phyloP scores from a whole-genome alignment of 2,888 invertebrate genomes.

The Poecilus cupreus region DNA sequence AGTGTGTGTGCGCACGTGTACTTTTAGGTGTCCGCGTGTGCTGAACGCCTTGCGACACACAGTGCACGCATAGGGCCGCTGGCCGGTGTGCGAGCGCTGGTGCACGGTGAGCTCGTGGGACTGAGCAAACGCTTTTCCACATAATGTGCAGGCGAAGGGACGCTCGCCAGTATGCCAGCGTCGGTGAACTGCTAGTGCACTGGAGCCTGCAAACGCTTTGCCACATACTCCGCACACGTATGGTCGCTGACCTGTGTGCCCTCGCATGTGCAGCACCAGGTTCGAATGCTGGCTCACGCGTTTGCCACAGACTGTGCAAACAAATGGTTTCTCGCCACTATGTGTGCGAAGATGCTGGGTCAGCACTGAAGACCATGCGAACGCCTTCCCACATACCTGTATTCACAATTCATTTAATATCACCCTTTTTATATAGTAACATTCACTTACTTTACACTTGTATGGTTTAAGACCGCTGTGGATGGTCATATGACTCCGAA shows the following conservation, averaged over 20 bases:
- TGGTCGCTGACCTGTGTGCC: slow-evolving; percentile 51
- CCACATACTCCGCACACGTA: slow-evolving; percentile 47
- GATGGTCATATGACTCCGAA: slow-evolving; percentile 53
- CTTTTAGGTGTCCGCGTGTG: slow-evolving; percentile 49
- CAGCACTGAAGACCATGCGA: slow-evolving; percentile 56
- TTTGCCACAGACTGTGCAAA: slow-evolving; percentile 57
- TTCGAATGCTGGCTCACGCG: slow-evolving; percentile 56
- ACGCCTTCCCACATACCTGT: slow-evolving; percentile 52
- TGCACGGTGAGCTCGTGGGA: slow-evolving; percentile 54
- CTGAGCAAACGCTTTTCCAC: slow-evolving; percentile 49
- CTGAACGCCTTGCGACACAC: slow-evolving; percentile 52
- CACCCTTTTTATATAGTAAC: not conserved
- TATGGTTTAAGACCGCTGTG: slow-evolving; percentile 55
- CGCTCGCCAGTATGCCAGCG: slow-evolving; percentile 54
- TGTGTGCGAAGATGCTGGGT: slow-evolving; percentile 55
- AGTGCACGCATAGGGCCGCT: slow-evolving; percentile 40
- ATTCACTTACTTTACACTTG: slow-evolving; percentile 57
- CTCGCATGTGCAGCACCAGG: slow-evolving; percentile 54
- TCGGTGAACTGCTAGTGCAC: slow-evolving; percentile 45
- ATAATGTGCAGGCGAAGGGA: slow-evolving; percentile 44
- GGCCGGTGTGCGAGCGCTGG: slow-evolving; percentile 44
- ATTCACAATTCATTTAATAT: not conserved
- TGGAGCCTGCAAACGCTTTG: slow-evolving; percentile 56
- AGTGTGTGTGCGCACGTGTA: slow-evolving; percentile 50
- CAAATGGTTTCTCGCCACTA: slow-evolving; percentile 56